phyloP scores from a whole-genome alignment of 1,140 invertebrate genomes.

The Euwallacea fornicatus region DNA sequence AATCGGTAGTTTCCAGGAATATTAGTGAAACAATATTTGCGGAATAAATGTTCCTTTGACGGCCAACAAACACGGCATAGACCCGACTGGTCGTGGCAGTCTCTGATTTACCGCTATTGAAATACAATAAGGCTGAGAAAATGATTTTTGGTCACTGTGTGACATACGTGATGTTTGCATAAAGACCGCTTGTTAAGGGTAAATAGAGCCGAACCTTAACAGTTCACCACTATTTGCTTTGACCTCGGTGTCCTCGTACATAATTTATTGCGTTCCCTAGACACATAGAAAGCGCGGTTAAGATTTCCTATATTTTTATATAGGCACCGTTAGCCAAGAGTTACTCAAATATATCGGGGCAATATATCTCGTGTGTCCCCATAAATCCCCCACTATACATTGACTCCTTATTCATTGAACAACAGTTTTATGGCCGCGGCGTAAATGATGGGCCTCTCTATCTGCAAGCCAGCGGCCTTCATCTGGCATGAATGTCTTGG shows the following conservation, averaged over 20 bases:
- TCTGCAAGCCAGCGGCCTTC: constrained; percentile 35
- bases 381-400: constrained; percentile 35
- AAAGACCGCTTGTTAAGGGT: background rate
- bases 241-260: too few species aligned
- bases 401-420: constrained; percentile 38
- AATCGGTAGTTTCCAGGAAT: too few species aligned
- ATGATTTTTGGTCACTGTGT: constrained; percentile 1
- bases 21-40: too few species aligned
- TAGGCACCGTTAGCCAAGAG: constrained; percentile 12
- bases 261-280: too few species aligned
- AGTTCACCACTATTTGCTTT: too few species aligned
- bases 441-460: constrained; percentile 35
- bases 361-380: constrained; percentile 30
- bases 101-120: background rate
- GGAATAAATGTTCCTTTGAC: background rate
- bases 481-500: constrained; percentile 36
- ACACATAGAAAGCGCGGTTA: too few species aligned
- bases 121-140: constrained; percentile 2
- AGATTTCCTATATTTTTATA: too few species aligned
- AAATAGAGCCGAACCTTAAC: too few species aligned
- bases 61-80: background rate
- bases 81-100: background rate
- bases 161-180: background rate
- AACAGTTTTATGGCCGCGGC: constrained; percentile 36
- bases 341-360: constrained; percentile 33